Evolutionary conservation across 2,888 invertebrate genomes (phyloP), one percentile per base, ranked within the genome.

Genomic region (Ennomos quercinarius): DNA sequence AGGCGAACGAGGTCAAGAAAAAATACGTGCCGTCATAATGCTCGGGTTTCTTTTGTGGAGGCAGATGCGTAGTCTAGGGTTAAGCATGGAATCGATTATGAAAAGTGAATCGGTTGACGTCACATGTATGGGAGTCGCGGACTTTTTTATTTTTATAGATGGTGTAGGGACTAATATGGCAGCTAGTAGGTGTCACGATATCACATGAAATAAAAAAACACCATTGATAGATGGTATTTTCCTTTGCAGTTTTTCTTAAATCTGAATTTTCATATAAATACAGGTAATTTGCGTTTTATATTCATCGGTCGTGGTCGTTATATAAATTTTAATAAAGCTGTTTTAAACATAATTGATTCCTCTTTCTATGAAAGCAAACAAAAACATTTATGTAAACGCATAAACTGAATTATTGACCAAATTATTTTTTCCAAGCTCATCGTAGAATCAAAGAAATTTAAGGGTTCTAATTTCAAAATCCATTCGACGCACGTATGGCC

Each of bases 1-100:
- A 89, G 86, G 85, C 83, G 84, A 86, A 81, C 78, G 88, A 85
- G 91, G 91, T 91, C 91, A 91, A 90, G 90, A 91, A 91, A 91
- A 92, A 91, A 91, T 89, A 88, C 89, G 89, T 87, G 89, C 87
- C 77, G 77, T 77, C 73, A 89, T 85, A 86, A 88, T 89, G 87
- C 81, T 81, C 79, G 87, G 86, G 86, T 84, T 86, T 83, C 85
- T 86, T 87, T 88, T 86, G 86, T 84, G 77, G 76, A 75, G 87
- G 89, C 91, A 91, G 91, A 92, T 91, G 91, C 83, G 82, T 76
- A 76, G 73, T 81, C 90, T 87, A 87, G 90, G 88, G 90, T 89
- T 91, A 87, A 89, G 84, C 83, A 83, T 83, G 81, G 82, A 86
- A 83, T 86, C 78, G 78, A 75, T 77, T 76, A 75, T 78, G 78